A percentile compares a stretch with the other conserved stretches of the same genome.
These are phyloP conservation scores for Calyptomena viridis DNA, from an alignment of 2,113 vertebrate genomes.

Conservation along the genomic window DNA sequence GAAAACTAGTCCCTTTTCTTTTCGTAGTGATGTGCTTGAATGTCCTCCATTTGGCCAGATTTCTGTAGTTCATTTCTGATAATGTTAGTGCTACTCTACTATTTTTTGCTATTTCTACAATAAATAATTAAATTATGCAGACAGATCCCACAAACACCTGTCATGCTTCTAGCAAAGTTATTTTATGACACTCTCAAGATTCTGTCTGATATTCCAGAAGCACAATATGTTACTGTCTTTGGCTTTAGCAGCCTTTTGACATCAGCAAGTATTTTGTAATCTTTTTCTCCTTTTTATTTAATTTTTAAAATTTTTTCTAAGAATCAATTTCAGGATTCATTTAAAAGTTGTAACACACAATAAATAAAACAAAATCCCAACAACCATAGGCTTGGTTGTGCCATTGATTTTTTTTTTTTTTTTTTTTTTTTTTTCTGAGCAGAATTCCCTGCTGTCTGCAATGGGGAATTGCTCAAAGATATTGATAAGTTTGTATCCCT, in stretches of 20 bases:
- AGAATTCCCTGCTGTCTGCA: conserved; percentile 7
- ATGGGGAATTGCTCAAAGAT: background rate
- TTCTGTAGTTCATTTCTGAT: background rate
- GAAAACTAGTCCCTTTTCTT: background rate
- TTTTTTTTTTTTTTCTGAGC: background rate
- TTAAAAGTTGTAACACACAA: background rate
- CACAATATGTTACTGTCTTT: background rate
- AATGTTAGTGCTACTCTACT: background rate
- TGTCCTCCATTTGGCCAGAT: background rate
- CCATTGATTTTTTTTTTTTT: background rate
- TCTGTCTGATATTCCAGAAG: conserved; percentile 4
- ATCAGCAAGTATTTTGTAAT: conserved; percentile 11
- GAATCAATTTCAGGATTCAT: conserved; percentile 7
- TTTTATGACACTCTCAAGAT: conserved; percentile 4
- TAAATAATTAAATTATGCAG: background rate
- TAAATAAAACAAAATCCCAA: background rate
- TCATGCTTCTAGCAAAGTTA: background rate
- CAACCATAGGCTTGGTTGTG: background rate
- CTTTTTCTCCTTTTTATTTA: background rate
- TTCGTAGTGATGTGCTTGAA: background rate
- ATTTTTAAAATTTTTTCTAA: background rate
- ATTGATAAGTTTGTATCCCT: background rate
- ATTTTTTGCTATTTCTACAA: background rate
- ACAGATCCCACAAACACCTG: background rate
- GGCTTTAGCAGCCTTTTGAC: background rate